A percentile compares a stretch with the other conserved stretches of the same genome.
Conservation (phyloP, 2,888 invertebrate genomes). For the Drosophila aldrichi region DNA sequence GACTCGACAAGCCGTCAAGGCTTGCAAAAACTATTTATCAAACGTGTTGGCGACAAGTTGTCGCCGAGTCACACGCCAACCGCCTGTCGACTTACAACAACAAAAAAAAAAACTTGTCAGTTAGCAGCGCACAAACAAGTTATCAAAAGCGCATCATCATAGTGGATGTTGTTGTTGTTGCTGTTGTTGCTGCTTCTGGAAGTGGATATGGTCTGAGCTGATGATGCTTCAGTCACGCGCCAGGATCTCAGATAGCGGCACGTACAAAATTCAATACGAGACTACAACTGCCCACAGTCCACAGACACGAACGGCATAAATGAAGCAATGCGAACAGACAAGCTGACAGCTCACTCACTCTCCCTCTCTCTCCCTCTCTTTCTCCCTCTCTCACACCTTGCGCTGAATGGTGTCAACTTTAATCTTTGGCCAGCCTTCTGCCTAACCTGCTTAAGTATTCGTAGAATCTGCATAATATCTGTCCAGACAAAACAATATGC, state of each 20-base stretch:
- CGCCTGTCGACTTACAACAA: constrained; percentile 30
- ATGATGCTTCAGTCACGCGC: constrained; percentile 58
- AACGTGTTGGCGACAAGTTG: constrained; percentile 55
- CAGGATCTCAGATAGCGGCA: constrained; percentile 57
- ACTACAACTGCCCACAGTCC: constrained; percentile 27
- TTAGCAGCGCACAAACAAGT: constrained; percentile 61
- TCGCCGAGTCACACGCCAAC: constrained; percentile 52
- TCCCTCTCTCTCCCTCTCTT: background rate
- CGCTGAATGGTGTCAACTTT: constrained; percentile 40
- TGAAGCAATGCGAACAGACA: constrained; percentile 34
- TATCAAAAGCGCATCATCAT: constrained; percentile 75
- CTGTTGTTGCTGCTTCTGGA: constrained; percentile 2
- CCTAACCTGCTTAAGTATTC: constrained; percentile 30
- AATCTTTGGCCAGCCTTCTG: constrained; percentile 20
- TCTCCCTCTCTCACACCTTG: background rate
- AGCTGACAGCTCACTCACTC: background rate
- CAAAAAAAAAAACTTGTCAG: constrained; percentile 38
- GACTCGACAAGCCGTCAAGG: background rate
- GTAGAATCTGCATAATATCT: constrained; percentile 52
- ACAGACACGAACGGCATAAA: constrained; percentile 48
- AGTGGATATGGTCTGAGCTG: constrained; percentile 9
- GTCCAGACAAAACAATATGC: constrained; percentile 29
- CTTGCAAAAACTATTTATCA: constrained; percentile 67
- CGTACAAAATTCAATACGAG: constrained; percentile 56
- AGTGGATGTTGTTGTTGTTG: constrained; percentile 1